phyloP scores from a whole-genome alignment of 2,797 vertebrate species.

The Parambassis ranga region DNA sequence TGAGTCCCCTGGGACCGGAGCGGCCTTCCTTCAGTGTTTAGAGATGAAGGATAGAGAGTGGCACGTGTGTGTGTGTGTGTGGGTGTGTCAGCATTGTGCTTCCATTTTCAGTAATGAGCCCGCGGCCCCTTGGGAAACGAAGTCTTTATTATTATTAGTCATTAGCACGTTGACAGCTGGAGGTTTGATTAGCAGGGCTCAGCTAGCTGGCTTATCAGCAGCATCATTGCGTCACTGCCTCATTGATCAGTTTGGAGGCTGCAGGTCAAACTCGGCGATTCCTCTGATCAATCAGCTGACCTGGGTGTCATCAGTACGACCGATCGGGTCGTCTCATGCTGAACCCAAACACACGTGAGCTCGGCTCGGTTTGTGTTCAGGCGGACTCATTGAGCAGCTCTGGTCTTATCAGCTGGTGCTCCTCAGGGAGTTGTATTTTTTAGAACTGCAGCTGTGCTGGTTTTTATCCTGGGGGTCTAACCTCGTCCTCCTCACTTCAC shows the following conservation, averaged over 20 bases:
- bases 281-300: not conserved
- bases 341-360: too few species aligned
- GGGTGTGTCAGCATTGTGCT: constrained; percentile 6
- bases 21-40: not conserved
- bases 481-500: too few species aligned
- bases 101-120: constrained; percentile 43
- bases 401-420: constrained; percentile 13
- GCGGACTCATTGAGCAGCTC: not conserved
- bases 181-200: not conserved
- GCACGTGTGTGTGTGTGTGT: not conserved
- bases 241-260: not conserved
- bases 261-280: not conserved
- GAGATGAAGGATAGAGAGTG: not conserved
- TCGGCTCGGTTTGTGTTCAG: not conserved
- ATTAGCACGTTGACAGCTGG: constrained; percentile 46
- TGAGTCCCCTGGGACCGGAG: constrained; percentile 47
- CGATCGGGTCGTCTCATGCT: too few species aligned
- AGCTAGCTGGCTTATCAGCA: not conserved
- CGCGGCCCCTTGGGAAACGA: constrained; percentile 38
- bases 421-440: constrained; percentile 35
- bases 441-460: not conserved
- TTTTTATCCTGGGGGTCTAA: not conserved
- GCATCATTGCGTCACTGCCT: not conserved
- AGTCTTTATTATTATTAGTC: constrained; percentile 53
- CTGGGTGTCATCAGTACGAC: too few species aligned